phyloP scores from a whole-genome alignment of 2,888 invertebrate species.

The Drosophila hamatofila region DNA sequence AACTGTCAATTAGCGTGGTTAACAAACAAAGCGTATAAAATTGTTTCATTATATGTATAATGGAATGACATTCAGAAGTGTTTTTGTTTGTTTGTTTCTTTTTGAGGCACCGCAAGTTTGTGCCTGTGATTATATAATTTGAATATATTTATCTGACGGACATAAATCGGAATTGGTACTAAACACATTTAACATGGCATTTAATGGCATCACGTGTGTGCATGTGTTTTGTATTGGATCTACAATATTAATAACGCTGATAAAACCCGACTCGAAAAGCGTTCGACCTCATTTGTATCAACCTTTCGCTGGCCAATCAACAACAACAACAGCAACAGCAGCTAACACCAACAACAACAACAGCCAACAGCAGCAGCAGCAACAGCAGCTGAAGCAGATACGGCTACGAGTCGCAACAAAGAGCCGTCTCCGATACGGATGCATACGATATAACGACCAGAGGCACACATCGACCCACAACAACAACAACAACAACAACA shows the following conservation, averaged over 20 bases:
- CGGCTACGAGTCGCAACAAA: conserved; percentile 42
- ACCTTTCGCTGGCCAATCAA: conserved; percentile 68
- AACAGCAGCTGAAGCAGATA: conserved; percentile 13
- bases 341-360: conserved; percentile 15
- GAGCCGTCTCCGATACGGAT: conserved; percentile 56
- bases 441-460: conserved; percentile 63
- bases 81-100: background rate
- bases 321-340: conserved; percentile 20
- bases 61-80: conserved; percentile 30
- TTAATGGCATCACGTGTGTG: conserved; percentile 62
- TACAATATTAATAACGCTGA: conserved; percentile 77
- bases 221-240: conserved; percentile 64
- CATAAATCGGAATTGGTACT: conserved; percentile 56
- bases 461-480: conserved; percentile 57
- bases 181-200: conserved; percentile 73
- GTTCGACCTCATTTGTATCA: conserved; percentile 67
- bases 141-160: conserved; percentile 64
- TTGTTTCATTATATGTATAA: conserved; percentile 42
- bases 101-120: conserved; percentile 7
- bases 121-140: conserved; percentile 50
- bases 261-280: conserved; percentile 65
- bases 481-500: conserved; percentile 3
- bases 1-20: conserved; percentile 44
- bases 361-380: conserved; percentile 19
- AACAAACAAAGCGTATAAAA: conserved; percentile 30